phyloP scores from a whole-genome alignment of 2,113 vertebrate genomes.

The Theristicus caerulescens region DNA sequence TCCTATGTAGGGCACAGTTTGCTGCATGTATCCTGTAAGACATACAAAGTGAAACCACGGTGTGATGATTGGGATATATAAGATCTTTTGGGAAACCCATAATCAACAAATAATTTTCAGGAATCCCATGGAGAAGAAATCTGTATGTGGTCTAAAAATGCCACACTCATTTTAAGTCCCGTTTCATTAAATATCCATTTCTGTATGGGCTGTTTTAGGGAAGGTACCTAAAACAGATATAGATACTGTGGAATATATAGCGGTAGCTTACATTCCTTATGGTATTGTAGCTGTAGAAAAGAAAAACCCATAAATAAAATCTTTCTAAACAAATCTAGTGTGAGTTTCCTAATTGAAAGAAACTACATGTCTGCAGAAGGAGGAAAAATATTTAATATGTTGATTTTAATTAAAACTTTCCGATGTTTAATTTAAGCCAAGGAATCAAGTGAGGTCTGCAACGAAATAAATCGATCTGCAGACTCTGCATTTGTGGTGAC shows the following conservation, averaged over 20 bases:
- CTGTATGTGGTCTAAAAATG: background rate
- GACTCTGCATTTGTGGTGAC: background rate
- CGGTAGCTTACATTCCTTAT: background rate
- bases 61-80: background rate
- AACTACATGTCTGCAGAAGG: background rate
- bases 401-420: background rate
- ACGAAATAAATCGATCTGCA: background rate
- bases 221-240: background rate
- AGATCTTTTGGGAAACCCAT: background rate
- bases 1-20: background rate
- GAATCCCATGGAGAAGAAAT: background rate
- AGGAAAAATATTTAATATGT: background rate
- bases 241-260: background rate
- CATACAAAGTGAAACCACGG: background rate
- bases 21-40: background rate
- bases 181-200: background rate
- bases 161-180: fast-evolving
- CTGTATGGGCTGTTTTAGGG: background rate
- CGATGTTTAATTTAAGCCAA: background rate
- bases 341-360: background rate
- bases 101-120: background rate
- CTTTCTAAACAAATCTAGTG: background rate
- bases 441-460: background rate
- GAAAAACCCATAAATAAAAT: background rate
- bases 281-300: background rate